Evolutionary conservation across 2,888 invertebrate species (phyloP), one percentile per base, ranked within the genome.

Genomic region (Stenchaetothrips biformis): DNA sequence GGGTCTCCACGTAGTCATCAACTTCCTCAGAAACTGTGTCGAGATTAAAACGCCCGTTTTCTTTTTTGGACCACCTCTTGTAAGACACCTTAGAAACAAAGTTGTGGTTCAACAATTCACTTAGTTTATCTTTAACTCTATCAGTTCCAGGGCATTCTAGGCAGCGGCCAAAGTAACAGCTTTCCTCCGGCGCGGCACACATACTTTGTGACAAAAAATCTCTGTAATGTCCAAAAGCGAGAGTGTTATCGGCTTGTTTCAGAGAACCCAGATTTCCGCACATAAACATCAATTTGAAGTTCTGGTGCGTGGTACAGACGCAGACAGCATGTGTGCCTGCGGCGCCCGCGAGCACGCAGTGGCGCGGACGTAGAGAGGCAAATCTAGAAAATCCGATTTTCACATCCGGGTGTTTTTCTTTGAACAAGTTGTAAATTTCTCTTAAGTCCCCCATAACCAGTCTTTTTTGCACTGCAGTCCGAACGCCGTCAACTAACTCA

Each of bases 321-420:
- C n/a, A n/a, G n/a, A n/a, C n/a, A n/a, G n/a, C n/a, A n/a, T n/a
- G n/a, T n/a, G n/a, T n/a, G n/a, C n/a, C n/a, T n/a, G n/a, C n/a
- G n/a, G n/a, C n/a, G n/a, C n/a, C n/a, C n/a, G n/a, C n/a, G n/a
- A n/a, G n/a, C n/a, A n/a, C n/a, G n/a, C n/a, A n/a, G n/a, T n/a
- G n/a, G n/a, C n/a, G n/a, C n/a, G n/a, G n/a, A n/a, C n/a, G n/a
- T n/a, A n/a, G n/a, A n/a, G n/a, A n/a, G n/a, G n/a, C n/a, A n/a
- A n/a, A n/a, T n/a, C 59, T 77, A 48, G 81, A 77, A 48, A 81
- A 79, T 13, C 78, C 79, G 47, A 81, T 79, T 74, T 79, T 59
- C 18, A 27, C n/a, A 77, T 77, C n/a, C 18, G 78, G 48, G 7
- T 27, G 37, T 47, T 27, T 18, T n/a, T n/a, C n/a, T n/a, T n/a